phyloP scores from a whole-genome alignment of 2,113 vertebrate species.

The Aspidoscelis tigris region DNA sequence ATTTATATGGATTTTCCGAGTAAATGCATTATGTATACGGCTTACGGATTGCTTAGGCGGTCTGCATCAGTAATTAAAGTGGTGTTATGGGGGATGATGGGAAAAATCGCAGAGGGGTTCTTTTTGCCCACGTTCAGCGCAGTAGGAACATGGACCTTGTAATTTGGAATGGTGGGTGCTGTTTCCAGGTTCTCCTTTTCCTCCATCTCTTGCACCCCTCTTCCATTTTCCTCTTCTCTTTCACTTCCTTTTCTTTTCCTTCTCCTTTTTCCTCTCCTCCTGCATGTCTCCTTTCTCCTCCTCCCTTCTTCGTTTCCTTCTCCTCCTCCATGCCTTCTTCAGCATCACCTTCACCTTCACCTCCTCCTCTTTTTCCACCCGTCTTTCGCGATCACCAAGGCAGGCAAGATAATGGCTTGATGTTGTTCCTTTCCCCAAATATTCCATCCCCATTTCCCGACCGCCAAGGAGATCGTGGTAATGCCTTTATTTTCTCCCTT shows the following conservation, averaged over 20 bases:
- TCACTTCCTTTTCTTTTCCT: neutral
- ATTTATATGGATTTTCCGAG: constrained; percentile 74
- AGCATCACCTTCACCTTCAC: neutral
- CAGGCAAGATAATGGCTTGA: too few relatives aligned
- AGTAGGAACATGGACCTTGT: neutral
- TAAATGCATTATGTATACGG: constrained; percentile 75
- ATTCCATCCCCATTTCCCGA: too few relatives aligned
- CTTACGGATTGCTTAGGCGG: constrained; percentile 71
- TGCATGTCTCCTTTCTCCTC: constrained; percentile 29
- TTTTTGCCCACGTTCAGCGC: neutral
- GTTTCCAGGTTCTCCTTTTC: neutral
- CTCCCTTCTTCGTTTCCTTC: neutral
- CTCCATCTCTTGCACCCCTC: neutral
- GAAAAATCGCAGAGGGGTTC: neutral
- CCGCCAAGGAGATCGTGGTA: too few relatives aligned
- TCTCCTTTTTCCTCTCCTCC: neutral
- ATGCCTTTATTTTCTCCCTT: too few relatives aligned
- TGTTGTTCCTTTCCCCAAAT: too few relatives aligned
- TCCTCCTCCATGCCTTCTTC: neutral
- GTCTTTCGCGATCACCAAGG: too few relatives aligned
- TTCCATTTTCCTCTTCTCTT: constrained; percentile 36
- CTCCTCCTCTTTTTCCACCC: too few relatives aligned
- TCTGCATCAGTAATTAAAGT: constrained; percentile 73
- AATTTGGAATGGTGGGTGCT: neutral
- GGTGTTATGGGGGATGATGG: neutral